phyloP scores from a whole-genome alignment of 2,113 vertebrate species.

The Varanus salvator region DNA sequence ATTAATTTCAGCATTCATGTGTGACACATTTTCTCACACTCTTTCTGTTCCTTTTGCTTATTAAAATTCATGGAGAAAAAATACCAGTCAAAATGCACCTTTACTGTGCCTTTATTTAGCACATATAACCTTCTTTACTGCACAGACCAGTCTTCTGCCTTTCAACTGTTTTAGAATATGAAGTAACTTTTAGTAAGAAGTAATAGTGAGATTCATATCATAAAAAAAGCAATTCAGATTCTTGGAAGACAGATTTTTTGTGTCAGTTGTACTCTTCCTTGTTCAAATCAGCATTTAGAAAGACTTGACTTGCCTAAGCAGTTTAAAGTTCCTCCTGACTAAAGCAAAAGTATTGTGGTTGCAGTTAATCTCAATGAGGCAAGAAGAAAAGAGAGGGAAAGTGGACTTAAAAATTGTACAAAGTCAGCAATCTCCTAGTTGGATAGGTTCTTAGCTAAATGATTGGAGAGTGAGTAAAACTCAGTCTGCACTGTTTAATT shows the following conservation, averaged over 20 bases:
- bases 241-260: not conserved
- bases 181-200: not conserved
- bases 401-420: constrained; percentile 2
- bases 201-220: not conserved
- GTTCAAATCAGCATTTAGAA: constrained; percentile 32
- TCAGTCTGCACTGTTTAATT: not conserved
- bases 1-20: not conserved
- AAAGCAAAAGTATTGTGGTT: not conserved
- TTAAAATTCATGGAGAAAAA: constrained; percentile 29
- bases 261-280: not conserved
- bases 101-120: not conserved
- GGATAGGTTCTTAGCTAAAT: not conserved
- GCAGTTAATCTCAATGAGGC: not conserved
- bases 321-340: not conserved
- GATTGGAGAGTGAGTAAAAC: not conserved
- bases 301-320: constrained; percentile 23
- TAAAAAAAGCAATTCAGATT: not conserved
- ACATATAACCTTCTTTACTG: not conserved
- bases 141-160: not conserved
- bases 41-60: constrained; percentile 25
- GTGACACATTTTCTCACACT: fast-evolving
- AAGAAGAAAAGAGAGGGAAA: not conserved
- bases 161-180: not conserved
- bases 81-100: not conserved
- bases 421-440: not conserved